These are phyloP conservation scores for Exaiptasia diaphana DNA, from an alignment of 64 coral and sea anemone species.

Conservation along the genomic window DNA sequence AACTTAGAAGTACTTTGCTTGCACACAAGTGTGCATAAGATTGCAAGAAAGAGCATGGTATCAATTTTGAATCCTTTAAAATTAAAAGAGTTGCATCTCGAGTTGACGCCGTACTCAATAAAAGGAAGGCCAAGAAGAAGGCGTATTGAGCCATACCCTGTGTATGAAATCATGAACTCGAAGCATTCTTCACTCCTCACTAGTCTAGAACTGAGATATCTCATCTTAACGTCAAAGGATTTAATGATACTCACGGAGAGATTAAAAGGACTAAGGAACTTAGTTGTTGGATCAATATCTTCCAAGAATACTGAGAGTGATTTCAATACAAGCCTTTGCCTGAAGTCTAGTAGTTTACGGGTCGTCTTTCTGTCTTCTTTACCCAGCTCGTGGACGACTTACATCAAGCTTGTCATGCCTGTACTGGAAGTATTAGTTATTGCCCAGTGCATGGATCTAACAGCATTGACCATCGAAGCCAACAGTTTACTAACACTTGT, in stretches of 20 bases:
- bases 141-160: constrained; percentile 5
- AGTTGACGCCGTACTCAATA: constrained; percentile 17
- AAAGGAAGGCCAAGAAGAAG: background rate
- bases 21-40: constrained; percentile 22
- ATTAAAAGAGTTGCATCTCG: constrained; percentile 33
- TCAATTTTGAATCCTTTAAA: constrained; percentile 15
- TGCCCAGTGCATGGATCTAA: constrained; percentile 23
- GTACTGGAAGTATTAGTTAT: constrained; percentile 34
- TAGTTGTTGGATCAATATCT: constrained; percentile 11
- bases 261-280: constrained; percentile 16
- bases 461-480: background rate
- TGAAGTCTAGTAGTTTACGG: constrained; percentile 12
- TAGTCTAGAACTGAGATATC: constrained; percentile 32
- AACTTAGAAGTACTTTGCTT: constrained; percentile 30
- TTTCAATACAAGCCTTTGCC: background rate
- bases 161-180: constrained; percentile 32
- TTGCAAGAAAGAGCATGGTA: constrained; percentile 16
- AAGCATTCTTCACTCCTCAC: constrained; percentile 11
- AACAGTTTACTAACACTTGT: constrained; percentile 30
- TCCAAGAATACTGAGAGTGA: background rate
- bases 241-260: constrained; percentile 23
- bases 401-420: constrained; percentile 20
- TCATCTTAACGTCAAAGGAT: background rate
- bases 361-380: constrained; percentile 41
- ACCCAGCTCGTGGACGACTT: constrained; percentile 22